Evolutionary conservation across 92 coral and sea anemone species (phyloP).

Genomic region (Actinostola sp.): DNA sequence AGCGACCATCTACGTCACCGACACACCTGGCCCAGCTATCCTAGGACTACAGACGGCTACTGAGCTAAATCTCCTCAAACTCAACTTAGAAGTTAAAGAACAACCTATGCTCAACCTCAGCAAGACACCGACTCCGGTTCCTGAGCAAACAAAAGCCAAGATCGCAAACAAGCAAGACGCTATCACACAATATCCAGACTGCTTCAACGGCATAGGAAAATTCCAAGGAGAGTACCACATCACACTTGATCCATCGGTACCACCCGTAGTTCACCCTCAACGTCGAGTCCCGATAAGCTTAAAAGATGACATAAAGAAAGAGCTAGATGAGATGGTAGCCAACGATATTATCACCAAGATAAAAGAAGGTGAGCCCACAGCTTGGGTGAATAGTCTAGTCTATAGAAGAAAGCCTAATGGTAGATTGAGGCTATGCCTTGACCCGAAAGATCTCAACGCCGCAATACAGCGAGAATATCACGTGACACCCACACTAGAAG

Average conservation of each 20-base stretch:
- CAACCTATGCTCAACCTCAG: not conserved
- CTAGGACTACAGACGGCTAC: conserved; percentile 41
- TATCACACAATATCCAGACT: conserved; percentile 38
- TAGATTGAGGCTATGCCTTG: conserved; percentile 38
- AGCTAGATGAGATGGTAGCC: conserved; percentile 53
- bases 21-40: conserved; percentile 42
- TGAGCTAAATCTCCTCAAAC: conserved; percentile 27
- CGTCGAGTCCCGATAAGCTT: conserved; percentile 42
- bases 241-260: conserved; percentile 39
- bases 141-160: not conserved
- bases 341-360: conserved; percentile 49
- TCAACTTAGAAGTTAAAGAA: not conserved
- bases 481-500: conserved; percentile 53
- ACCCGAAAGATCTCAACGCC: conserved; percentile 36
- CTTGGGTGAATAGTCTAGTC: conserved; percentile 54
- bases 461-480: conserved; percentile 67
- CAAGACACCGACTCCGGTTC: not conserved
- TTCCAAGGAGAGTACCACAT: conserved; percentile 58
- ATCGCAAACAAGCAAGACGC: conserved; percentile 33
- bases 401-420: conserved; percentile 58
- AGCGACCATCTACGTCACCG: conserved; percentile 58
- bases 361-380: conserved; percentile 58
- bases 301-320: conserved; percentile 42
- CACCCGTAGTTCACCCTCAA: conserved; percentile 48
- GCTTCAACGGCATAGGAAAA: conserved; percentile 53